These are phyloP conservation scores for Drosophila cracens DNA, from an alignment of 2,888 invertebrate genomes.

Conservation along the genomic window DNA sequence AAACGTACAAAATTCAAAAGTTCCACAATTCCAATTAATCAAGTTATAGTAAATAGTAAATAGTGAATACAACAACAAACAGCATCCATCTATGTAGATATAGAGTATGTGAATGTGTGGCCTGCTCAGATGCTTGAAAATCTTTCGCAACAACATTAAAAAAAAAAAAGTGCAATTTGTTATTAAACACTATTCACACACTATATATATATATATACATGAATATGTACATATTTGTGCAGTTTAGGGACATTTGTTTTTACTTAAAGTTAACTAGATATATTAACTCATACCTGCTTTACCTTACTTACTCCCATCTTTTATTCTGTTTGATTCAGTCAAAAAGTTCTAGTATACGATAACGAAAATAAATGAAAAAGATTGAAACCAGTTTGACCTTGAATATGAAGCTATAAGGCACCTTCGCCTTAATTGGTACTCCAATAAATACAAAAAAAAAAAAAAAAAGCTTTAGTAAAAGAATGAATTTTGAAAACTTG, in stretches of 20 bases:
- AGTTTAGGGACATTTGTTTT: not conserved
- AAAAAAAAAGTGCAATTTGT: slow-evolving; percentile 7
- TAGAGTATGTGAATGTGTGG: slow-evolving; percentile 7
- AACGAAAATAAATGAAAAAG: not conserved
- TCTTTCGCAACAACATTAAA: slow-evolving; percentile 1
- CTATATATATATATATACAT: not conserved
- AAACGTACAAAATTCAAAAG: slow-evolving; percentile 29
- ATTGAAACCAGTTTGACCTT: slow-evolving; percentile 8
- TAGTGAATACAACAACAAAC: not conserved
- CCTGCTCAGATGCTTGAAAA: not conserved
- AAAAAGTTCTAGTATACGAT: slow-evolving; percentile 5
- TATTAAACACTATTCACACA: slow-evolving; percentile 8
- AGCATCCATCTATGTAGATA: slow-evolving; percentile 1
- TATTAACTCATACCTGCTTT: not conserved
- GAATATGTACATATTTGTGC: not conserved
- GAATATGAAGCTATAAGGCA: not conserved
- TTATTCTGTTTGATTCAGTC: slow-evolving; percentile 1
- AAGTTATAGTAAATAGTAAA: slow-evolving; percentile 6
- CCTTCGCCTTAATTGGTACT: not conserved
- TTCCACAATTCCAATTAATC: slow-evolving; percentile 19
- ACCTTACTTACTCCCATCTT: not conserved
- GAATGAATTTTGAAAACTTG: not conserved
- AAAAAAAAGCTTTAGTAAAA: slow-evolving; percentile 9
- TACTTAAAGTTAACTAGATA: not conserved
- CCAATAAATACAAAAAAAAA: not conserved